phyloP scores from a whole-genome alignment of 2,797 vertebrate species.

The Leptatherina wallacei region DNA sequence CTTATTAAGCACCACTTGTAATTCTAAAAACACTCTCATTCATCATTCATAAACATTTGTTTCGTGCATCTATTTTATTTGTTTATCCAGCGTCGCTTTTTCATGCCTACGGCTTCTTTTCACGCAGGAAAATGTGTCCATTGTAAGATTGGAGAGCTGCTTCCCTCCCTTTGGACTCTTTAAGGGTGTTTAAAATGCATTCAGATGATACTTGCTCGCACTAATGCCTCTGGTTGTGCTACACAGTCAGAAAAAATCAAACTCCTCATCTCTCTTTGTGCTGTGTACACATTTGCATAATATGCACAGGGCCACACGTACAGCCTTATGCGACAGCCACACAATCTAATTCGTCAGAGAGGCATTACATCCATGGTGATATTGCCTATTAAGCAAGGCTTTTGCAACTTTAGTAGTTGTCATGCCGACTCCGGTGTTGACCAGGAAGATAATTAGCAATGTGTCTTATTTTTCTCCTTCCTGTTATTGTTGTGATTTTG shows the following conservation, averaged over 20 bases:
- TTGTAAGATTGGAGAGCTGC: conserved; percentile 10
- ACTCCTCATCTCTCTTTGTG: conserved; percentile 40
- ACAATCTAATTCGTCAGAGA: conserved; percentile 52
- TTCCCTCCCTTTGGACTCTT: conserved; percentile 45
- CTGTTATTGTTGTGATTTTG: conserved; percentile 45
- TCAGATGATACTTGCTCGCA: conserved; percentile 3
- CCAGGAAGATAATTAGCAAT: conserved; percentile 61
- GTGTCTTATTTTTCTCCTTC: conserved; percentile 41
- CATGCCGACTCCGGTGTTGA: conserved; percentile 53
- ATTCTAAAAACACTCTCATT: conserved; percentile 59
- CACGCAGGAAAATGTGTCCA: conserved; percentile 40
- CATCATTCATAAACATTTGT: conserved; percentile 74
- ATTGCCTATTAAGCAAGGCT: conserved; percentile 43
- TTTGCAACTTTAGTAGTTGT: conserved; percentile 57
- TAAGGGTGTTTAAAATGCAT: conserved; percentile 59
- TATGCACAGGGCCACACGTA: conserved; percentile 13
- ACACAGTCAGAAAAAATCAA: conserved; percentile 33
- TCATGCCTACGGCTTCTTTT: conserved; percentile 52
- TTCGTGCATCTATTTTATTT: conserved; percentile 55
- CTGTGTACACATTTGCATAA: conserved; percentile 31
- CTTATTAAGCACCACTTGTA: conserved; percentile 62
- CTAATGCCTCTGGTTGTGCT: conserved; percentile 37
- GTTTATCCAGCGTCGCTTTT: conserved; percentile 20
- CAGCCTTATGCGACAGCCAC: conserved; percentile 10
- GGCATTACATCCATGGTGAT: conserved; percentile 38